Evolutionary conservation across 2,797 vertebrate genomes (phyloP), one percentile per base, ranked within the genome.

Genomic region (Rhinophrynus dorsalis): DNA sequence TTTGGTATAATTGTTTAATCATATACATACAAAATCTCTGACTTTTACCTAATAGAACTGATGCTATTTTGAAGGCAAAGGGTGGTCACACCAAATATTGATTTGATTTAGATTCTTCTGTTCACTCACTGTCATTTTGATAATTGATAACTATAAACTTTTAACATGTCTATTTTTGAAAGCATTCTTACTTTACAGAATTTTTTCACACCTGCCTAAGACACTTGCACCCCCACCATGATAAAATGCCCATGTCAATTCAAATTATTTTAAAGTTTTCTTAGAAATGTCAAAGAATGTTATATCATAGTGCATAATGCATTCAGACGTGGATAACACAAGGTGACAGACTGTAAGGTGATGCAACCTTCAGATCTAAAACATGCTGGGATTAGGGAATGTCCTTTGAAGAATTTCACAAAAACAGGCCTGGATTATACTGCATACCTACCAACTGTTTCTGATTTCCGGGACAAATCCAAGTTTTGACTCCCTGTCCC

Each of bases 271-370:
- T 23, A 45, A 20, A 23, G 23, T 42, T 54, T 44, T 27, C 48
- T 54, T 55, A 62, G 18, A 55, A 45, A 62, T 69, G 67, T 62
- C 67, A 69, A n/a, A 54, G 35, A 45, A 62, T 67, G 47, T 61
- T 69, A 54, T 32, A 30, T 44, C 60, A 44, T 42, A 15, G 51
- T 55, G 48, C 17, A 33, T 45, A 26, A 62, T 33, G 32, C 58
- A 54, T 33, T 29, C 13, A 29, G 67, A 44, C n/a, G 7, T 17
- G 44, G 33, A n/a, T 69, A 69, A 69, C 20, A 12, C 27, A 15
- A 20, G 32, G 58, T 69, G 67, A 69, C 57, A 60, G 67, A 33
- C 32, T 37, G 4, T 18, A 45, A 57, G 65, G 52, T 67, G 55
- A 45, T 35, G n/a, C 21, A 45, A 12, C 35, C 44, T 30, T 51